Conservation (phyloP, 1,140 invertebrate genomes). For the Danaus melanippus region DNA sequence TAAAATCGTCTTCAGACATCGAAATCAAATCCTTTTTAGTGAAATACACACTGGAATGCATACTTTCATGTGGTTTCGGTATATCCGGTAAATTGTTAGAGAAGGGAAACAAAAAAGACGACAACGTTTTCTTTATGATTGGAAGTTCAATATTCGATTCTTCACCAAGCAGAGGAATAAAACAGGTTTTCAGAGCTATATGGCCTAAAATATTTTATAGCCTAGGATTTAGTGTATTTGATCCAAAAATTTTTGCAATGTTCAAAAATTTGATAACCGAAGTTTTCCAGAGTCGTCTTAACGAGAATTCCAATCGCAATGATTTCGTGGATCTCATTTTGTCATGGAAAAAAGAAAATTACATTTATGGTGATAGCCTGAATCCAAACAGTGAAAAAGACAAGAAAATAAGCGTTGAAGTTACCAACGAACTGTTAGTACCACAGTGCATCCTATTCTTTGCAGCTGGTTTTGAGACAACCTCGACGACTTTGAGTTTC, state of each 20-base stretch:
- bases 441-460: conserved; percentile 24
- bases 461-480: conserved; percentile 30
- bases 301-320: conserved; percentile 15
- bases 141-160: conserved; percentile 15
- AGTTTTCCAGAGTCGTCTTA: conserved; percentile 19
- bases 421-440: conserved; percentile 19
- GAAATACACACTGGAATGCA: conserved; percentile 26
- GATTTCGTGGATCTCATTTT: conserved; percentile 30
- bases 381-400: conserved; percentile 10
- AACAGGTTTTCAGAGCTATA: conserved; percentile 17
- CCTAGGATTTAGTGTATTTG: conserved; percentile 19
- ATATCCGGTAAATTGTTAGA: conserved; percentile 21
- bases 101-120: background rate
- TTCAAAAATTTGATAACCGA: conserved; percentile 16
- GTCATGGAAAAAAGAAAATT: conserved; percentile 17
- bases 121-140: too few relatives aligned
- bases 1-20: too few relatives aligned
- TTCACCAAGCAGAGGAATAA: conserved; percentile 15
- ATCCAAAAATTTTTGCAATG: conserved; percentile 17
- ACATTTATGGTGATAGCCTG: conserved; percentile 16
- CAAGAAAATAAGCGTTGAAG: conserved; percentile 13
- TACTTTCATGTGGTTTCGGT: conserved; percentile 26
- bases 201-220: conserved; percentile 29
- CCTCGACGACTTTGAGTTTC: conserved; percentile 22
- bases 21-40: conserved; percentile 13